Conservation (phyloP, 53 echinoderm and acorn worm species). For the Arbacia lixula region DNA sequence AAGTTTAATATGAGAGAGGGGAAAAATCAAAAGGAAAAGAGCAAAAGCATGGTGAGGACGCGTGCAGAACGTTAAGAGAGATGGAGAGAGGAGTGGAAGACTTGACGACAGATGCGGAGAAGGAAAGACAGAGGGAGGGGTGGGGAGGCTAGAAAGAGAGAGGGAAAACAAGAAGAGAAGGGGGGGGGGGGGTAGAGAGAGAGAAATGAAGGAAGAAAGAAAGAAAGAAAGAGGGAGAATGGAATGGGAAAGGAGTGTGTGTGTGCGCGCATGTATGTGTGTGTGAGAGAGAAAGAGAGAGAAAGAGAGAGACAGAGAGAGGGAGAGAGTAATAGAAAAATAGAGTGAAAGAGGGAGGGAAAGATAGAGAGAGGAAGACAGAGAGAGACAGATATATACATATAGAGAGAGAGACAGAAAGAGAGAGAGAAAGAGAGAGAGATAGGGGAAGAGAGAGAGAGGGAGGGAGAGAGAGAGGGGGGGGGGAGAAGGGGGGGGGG, state of each 20-base stretch:
- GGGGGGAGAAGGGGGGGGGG: neutral
- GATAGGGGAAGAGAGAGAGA: neutral
- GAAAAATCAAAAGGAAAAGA: neutral
- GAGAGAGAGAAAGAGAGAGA: neutral
- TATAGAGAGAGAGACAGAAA: neutral
- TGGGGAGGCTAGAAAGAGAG: neutral
- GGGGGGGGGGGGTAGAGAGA: neutral
- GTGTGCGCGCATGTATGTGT: neutral
- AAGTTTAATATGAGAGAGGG: neutral
- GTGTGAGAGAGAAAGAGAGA: neutral
- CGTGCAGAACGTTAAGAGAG: neutral
- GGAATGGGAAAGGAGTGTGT: neutral
- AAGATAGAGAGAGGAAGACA: neutral
- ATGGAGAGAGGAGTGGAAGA: neutral
- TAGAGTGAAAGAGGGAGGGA: neutral
- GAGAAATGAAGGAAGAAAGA: neutral
- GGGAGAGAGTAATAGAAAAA: neutral
- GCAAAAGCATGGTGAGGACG: neutral
- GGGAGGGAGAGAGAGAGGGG: neutral
- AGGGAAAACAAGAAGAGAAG: neutral
- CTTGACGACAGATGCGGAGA: constrained; percentile 5
- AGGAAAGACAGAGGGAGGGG: neutral
- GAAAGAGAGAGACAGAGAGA: neutral
- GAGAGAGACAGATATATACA: neutral
- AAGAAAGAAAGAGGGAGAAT: neutral